These are phyloP conservation scores for Nemurella pictetii DNA, from an alignment of 2,888 invertebrate species.

Conservation along the genomic window DNA sequence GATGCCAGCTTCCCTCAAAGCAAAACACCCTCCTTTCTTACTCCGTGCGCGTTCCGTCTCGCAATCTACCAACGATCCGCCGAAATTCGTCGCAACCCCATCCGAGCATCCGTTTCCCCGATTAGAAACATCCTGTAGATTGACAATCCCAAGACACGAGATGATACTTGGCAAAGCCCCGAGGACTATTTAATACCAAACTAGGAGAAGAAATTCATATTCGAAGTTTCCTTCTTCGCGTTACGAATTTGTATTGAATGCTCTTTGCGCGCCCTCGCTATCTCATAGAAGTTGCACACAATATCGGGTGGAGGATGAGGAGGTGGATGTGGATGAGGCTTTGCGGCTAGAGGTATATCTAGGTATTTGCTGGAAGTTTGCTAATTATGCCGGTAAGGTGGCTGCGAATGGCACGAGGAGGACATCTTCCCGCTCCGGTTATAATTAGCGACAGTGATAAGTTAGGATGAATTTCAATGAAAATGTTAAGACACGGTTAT, in stretches of 20 bases:
- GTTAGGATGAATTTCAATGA: not conserved
- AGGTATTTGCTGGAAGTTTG: no score
- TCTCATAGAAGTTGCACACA: not conserved
- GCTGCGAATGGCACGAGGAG: not conserved
- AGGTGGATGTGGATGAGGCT: not conserved
- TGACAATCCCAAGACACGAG: not conserved
- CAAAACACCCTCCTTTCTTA: not conserved
- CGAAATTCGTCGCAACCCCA: no score
- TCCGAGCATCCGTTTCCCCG: no score
- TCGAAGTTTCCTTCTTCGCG: not conserved
- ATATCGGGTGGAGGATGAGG: not conserved
- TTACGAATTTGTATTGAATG: not conserved
- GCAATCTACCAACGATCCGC: not conserved
- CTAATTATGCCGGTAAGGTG: not conserved
- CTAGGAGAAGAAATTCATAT: constrained; percentile 5
- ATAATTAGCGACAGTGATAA: not conserved
- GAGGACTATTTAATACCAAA: constrained; percentile 18
- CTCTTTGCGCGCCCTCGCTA: not conserved
- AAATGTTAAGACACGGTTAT: not conserved
- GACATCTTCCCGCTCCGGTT: not conserved
- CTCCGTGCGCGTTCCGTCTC: not conserved
- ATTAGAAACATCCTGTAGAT: not conserved
- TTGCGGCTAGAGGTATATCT: no score
- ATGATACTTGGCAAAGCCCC: not conserved
- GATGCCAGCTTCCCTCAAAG: not conserved